Conservation (phyloP, 2,888 invertebrate species). For the Notodonta dromedarius region DNA sequence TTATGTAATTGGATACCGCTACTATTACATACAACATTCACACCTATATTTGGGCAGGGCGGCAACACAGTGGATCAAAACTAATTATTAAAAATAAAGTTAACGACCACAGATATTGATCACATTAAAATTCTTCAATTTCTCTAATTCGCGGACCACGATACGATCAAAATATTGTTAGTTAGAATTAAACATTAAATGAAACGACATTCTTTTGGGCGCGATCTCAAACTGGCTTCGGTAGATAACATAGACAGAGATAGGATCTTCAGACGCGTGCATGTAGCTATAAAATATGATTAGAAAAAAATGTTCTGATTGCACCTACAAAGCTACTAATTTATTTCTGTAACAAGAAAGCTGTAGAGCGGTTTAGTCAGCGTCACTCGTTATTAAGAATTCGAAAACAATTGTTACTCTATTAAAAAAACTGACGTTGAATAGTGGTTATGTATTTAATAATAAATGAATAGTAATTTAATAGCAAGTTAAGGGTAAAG, state of each 20-base stretch:
- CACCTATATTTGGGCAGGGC: background rate
- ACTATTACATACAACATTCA: background rate
- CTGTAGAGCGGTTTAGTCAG: background rate
- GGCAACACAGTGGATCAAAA: background rate
- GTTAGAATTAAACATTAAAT: conserved; percentile 45
- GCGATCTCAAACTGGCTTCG: conserved; percentile 38
- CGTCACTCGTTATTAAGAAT: background rate
- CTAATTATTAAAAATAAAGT: conserved; percentile 16
- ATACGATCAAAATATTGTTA: conserved; percentile 50
- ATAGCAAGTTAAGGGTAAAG: too few relatives aligned
- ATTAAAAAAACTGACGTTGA: too few relatives aligned
- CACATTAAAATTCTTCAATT: conserved; percentile 46
- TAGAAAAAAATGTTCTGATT: conserved; percentile 9
- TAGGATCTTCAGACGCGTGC: conserved; percentile 31
- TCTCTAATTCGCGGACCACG: conserved; percentile 51
- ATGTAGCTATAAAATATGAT: conserved; percentile 8
- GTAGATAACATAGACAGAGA: conserved; percentile 35
- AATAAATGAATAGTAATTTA: too few relatives aligned
- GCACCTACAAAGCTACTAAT: background rate
- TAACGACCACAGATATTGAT: conserved; percentile 41
- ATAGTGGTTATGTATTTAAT: too few relatives aligned
- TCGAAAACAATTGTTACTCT: too few relatives aligned
- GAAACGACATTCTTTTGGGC: conserved; percentile 46
- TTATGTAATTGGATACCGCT: too few relatives aligned
- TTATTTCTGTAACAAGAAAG: conserved; percentile 1